Conservation (phyloP, 2,888 invertebrate genomes). For the Serripes groenlandicus region DNA sequence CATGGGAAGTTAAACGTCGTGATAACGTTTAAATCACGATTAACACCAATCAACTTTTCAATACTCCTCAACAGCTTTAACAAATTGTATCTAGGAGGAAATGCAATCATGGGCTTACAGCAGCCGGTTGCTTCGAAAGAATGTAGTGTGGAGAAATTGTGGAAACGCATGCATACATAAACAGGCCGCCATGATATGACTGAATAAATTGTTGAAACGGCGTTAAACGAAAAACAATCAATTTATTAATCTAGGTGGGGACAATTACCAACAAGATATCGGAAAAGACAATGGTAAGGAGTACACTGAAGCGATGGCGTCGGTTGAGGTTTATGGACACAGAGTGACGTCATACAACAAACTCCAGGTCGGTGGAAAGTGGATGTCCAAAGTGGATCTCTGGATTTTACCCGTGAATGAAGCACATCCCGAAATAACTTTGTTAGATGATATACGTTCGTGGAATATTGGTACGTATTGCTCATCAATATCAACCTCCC, state of each 20-base stretch:
- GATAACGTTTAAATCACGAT: no score
- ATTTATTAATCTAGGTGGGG: neutral
- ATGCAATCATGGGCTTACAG: no score
- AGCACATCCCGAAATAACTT: constrained; percentile 19
- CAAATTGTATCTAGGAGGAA: no score
- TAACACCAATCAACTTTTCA: no score
- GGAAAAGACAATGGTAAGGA: neutral
- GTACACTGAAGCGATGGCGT: constrained; percentile 18
- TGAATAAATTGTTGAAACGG: no score
- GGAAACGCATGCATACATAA: no score
- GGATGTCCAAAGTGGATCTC: constrained; percentile 15
- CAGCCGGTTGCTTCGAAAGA: no score
- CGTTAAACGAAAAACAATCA: no score
- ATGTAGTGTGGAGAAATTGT: no score
- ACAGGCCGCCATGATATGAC: no score
- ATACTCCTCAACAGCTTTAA: no score
- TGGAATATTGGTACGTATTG: constrained; percentile 39
- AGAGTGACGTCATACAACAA: constrained; percentile 29
- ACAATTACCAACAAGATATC: neutral
- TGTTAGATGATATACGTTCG: constrained; percentile 34
- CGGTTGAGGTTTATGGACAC: constrained; percentile 13
- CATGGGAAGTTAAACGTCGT: no score
- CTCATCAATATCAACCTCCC: neutral
- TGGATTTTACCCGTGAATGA: neutral
- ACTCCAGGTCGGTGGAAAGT: neutral